Evolutionary conservation across 2,888 invertebrate genomes (phyloP), one percentile per base, ranked within the genome.

Genomic region (Erebia epiphron): DNA sequence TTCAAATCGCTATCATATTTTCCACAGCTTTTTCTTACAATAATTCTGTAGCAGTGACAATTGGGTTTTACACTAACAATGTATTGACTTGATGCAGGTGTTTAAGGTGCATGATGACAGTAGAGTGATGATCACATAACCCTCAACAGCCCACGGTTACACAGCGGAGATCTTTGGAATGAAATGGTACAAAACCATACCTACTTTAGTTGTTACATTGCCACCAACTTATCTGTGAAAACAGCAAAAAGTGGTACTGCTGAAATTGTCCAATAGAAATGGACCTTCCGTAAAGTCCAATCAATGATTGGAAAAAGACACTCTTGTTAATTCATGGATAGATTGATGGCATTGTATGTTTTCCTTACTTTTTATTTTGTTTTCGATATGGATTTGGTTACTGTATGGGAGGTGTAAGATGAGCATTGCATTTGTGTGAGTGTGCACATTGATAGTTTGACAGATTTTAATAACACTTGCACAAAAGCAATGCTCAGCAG

Each of bases 81-180:
- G 77, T 84, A 84, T 89, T 91, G 85, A 86, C 86, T 90, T 91
- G 82, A 89, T 89, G 77, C 92, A 93, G 92, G 92, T 87, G 83
- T 81, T 81, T 91, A 88, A 89, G 88, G 90, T 91, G 92, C 92
- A 93, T 93, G 92, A 87, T 85, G 86, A 85, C 79, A 83, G 79
- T 86, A 83, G 84, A 85, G 84, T 87, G 88, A 86, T 81, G 81
- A 83, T 86, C 81, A 81, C 80, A 82, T 84, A 80, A 84, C 85
- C 81, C 80, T 81, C 81, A 81, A 81, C 78, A 79, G 73, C 72
- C 76, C 84, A 82, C 79, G 80, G 82, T 82, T 80, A 79, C 76
- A 84, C 79, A 79, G 83, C 76, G 89, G 85, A 87, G 88, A 87
- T 81, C 87, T 86, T 89, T 90, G 92, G 91, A 88, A 92, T 91